phyloP scores from a whole-genome alignment of 2,113 vertebrate genomes.

The Corythaixoides concolor region DNA sequence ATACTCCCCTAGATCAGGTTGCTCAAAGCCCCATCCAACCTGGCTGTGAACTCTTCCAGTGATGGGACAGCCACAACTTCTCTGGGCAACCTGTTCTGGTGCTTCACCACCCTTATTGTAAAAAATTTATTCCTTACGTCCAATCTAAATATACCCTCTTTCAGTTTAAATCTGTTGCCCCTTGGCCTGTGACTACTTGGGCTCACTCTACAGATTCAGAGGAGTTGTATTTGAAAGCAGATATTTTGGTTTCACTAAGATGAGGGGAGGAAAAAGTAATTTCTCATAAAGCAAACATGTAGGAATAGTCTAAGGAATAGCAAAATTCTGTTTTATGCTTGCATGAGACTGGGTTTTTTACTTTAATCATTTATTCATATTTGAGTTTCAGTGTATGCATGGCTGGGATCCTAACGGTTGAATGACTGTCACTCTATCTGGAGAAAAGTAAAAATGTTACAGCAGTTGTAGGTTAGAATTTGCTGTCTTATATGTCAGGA shows the following conservation, averaged over 20 bases:
- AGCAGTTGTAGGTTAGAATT: neutral
- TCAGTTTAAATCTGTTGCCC: neutral
- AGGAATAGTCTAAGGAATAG: neutral
- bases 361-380: neutral
- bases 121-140: neutral
- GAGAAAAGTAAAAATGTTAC: neutral
- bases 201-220: neutral
- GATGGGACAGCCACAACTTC: neutral
- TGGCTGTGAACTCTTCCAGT: neutral
- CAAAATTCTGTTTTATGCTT: neutral
- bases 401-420: neutral
- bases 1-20: rapidly evolving
- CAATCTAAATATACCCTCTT: neutral
- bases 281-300: neutral
- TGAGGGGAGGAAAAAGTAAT: neutral
- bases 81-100: neutral
- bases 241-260: neutral
- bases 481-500: neutral
- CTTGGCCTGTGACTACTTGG: neutral
- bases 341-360: no score
- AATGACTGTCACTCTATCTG: neutral
- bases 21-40: neutral
- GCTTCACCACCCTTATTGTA: rapidly evolving
- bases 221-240: neutral
- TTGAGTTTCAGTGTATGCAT: neutral